phyloP scores from a whole-genome alignment of 92 coral and sea anemone genomes.

The Zoanthus sansibaricus region DNA sequence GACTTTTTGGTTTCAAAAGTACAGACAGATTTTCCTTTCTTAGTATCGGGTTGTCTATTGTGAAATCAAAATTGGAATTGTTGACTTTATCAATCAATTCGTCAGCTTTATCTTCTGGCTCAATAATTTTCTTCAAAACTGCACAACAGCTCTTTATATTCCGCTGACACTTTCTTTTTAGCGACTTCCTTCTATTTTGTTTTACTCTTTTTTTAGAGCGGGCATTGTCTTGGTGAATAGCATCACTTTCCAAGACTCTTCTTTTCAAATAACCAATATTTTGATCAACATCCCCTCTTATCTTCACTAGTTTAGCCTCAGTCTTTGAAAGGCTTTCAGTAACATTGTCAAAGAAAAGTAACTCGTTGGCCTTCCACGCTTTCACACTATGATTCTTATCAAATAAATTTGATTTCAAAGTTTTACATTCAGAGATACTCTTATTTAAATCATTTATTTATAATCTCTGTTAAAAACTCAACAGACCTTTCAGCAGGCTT shows the following conservation, averaged over 20 bases:
- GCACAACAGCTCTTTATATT: slow-evolving; percentile 25
- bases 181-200: slow-evolving; percentile 40
- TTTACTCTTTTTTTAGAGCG: slow-evolving; percentile 50
- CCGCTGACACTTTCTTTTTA: slow-evolving; percentile 35
- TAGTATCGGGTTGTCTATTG: slow-evolving; percentile 31
- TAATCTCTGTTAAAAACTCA: slow-evolving; percentile 46
- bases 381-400: slow-evolving; percentile 38
- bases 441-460: slow-evolving; percentile 32
- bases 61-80: slow-evolving; percentile 33
- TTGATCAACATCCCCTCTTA: slow-evolving; percentile 44
- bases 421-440: slow-evolving; percentile 40
- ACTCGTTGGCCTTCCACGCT: slow-evolving; percentile 58
- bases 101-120: slow-evolving; percentile 31
- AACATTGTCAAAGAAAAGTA: slow-evolving; percentile 49
- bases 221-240: slow-evolving; percentile 43
- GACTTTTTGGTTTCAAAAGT: slow-evolving; percentile 39
- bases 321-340: slow-evolving; percentile 34
- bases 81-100: slow-evolving; percentile 40
- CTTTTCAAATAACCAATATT: slow-evolving; percentile 47
- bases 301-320: slow-evolving; percentile 49
- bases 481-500: slow-evolving; percentile 51
- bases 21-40: slow-evolving; percentile 34
- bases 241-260: slow-evolving; percentile 52
- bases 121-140: slow-evolving; percentile 47
- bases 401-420: slow-evolving; percentile 37